Conservation (phyloP, 2,888 invertebrate species). For the Sphaerophoria taeniata region DNA sequence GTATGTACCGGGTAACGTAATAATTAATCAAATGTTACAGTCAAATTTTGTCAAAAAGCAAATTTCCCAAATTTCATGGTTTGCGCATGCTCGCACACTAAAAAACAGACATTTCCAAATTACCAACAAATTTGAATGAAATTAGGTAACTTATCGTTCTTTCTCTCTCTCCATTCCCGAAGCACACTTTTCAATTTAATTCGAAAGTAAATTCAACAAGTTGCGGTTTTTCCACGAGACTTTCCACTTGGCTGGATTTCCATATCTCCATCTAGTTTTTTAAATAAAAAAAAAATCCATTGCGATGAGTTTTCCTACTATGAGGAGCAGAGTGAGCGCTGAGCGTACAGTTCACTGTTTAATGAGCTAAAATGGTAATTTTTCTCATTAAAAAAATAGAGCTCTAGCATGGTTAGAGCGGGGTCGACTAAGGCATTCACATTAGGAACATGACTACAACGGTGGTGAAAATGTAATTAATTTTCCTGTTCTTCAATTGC, state of each 20-base stretch:
- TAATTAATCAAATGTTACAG: slow-evolving; percentile 65
- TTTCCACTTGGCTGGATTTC: slow-evolving; percentile 52
- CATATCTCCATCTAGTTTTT: not conserved
- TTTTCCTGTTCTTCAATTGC: slow-evolving; percentile 13
- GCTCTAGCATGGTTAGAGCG: too few relatives aligned
- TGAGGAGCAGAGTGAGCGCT: not conserved
- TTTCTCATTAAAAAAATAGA: slow-evolving; percentile 55
- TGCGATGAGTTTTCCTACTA: slow-evolving; percentile 56
- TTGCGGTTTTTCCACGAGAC: slow-evolving; percentile 16
- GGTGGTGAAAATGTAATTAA: slow-evolving; percentile 70
- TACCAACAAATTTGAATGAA: slow-evolving; percentile 10
- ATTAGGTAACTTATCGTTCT: slow-evolving; percentile 8
- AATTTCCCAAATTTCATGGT: slow-evolving; percentile 13
- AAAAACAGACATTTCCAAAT: slow-evolving; percentile 6
- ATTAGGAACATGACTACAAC: slow-evolving; percentile 38
- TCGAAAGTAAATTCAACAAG: not conserved
- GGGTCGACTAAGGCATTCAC: not conserved
- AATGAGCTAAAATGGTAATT: slow-evolving; percentile 64
- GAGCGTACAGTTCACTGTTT: not conserved
- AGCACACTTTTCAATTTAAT: not conserved
- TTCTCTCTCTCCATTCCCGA: not conserved
- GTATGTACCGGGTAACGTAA: slow-evolving; percentile 40
- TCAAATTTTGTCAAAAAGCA: slow-evolving; percentile 42
- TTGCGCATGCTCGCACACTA: slow-evolving; percentile 37
- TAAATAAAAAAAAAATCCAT: slow-evolving; percentile 4